Percentiles rank a stretch among this genome's conserved stretches.
Conservation (phyloP, 2,888 invertebrate genomes). For the Anaspis maculata region DNA sequence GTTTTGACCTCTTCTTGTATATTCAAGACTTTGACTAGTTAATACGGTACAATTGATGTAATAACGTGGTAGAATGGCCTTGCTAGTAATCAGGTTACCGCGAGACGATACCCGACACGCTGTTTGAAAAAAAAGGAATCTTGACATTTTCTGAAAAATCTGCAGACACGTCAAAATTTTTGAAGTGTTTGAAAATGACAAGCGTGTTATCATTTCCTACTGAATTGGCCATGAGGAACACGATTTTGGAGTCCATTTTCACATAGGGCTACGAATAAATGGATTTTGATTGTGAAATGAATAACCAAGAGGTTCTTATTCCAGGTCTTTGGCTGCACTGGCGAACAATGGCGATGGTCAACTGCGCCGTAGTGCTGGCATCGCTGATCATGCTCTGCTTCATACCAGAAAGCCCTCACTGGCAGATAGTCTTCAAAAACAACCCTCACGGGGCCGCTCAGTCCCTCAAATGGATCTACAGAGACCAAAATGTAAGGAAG, state of each 20-base stretch:
- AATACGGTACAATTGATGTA: no score
- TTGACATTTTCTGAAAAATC: neutral
- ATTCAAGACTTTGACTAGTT: no score
- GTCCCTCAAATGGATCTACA: constrained; percentile 44
- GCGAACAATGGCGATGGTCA: constrained; percentile 44
- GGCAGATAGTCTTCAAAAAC: constrained; percentile 45
- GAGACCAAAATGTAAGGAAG: constrained; percentile 32
- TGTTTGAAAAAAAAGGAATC: no score
- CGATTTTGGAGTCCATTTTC: no score
- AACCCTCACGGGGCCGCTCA: constrained; percentile 32
- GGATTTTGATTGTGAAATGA: no score
- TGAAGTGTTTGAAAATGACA: constrained; percentile 16
- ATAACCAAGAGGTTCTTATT: no score
- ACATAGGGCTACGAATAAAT: neutral
- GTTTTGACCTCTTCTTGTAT: no score
- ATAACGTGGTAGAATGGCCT: no score
- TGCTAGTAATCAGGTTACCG: no score
- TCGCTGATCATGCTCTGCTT: constrained; percentile 37
- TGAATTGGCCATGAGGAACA: no score
- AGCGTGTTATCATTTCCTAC: no score
- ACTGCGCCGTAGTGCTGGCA: constrained; percentile 34
- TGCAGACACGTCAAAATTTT: neutral
- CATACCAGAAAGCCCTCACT: constrained; percentile 52
- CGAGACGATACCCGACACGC: no score
- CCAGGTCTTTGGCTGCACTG: constrained; percentile 43